Percentiles rank a stretch among this genome's conserved stretches.
phyloP scores from a whole-genome alignment of 2,888 invertebrate species.

The Coenonympha arcania region DNA sequence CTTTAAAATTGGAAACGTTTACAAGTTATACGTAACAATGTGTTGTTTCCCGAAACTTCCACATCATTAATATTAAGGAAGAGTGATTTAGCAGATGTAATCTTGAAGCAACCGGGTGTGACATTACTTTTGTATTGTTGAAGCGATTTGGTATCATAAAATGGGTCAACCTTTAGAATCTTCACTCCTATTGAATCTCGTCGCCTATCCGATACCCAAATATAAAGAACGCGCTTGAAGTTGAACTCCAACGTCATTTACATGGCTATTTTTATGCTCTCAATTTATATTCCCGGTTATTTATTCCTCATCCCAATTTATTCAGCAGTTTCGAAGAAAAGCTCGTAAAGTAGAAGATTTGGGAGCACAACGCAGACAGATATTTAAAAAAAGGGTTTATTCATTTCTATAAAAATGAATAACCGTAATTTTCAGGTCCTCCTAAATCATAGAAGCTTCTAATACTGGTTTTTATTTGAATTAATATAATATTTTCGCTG shows the following conservation, averaged over 20 bases:
- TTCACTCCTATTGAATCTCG: constrained; percentile 4
- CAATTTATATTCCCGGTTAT: neutral
- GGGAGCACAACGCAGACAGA: too few relatives aligned
- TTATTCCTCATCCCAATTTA: neutral
- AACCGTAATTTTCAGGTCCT: too few relatives aligned
- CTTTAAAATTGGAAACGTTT: constrained; percentile 24
- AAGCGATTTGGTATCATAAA: constrained; percentile 3
- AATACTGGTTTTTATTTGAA: too few relatives aligned
- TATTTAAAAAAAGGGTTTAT: too few relatives aligned
- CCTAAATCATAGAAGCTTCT: too few relatives aligned
- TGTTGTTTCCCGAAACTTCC: constrained; percentile 14
- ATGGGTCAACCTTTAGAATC: constrained; percentile 11
- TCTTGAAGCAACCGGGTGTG: constrained; percentile 59
- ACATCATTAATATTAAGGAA: constrained; percentile 27
- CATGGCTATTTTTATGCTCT: neutral
- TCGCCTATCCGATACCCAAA: constrained; percentile 1
- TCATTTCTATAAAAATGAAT: too few relatives aligned
- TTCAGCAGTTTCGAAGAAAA: too few relatives aligned
- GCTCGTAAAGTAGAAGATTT: too few relatives aligned
- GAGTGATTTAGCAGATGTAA: constrained; percentile 59
- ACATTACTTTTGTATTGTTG: constrained; percentile 39
- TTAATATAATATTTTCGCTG: too few relatives aligned
- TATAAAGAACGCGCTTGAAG: neutral
- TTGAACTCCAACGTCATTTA: neutral
- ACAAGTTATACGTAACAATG: constrained; percentile 12